Evolutionary conservation across 2,797 vertebrate species (phyloP), one percentile per base, ranked within the genome.

Genomic region (Sebastes diploproa): DNA sequence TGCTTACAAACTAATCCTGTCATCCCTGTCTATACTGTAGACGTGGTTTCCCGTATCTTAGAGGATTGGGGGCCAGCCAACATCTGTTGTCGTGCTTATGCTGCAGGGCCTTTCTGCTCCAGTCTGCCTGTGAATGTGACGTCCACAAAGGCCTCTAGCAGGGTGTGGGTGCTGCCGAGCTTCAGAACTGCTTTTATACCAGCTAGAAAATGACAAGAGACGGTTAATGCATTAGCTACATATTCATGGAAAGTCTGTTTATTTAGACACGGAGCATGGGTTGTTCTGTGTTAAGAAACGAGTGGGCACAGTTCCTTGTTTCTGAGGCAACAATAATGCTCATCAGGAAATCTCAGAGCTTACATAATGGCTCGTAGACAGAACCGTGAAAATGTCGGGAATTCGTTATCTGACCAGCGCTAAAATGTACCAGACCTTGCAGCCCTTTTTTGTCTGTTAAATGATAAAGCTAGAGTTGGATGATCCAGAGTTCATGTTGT

Each of bases 281-380:
- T 56, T 75, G 77, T 80, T 89, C 81, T 72, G 80, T 72, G 69
- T 78, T 70, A 27, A 75, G 80, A 66, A 89, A 77, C 11, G 82
- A 91, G 90, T 91, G 84, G 91, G 89, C 78, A 77, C 85, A 5
- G 63, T 61, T 59, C 89, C 81, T 88, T 20, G 88, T 94, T 93
- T 91, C 90, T 93, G 85, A 88, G 86, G 91, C 88, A 94, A 92
- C 92, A 90, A 89, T 84, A 92, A 90, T 59, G 86, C 87, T 88
- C 91, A 90, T 92, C 88, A 82, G 88, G 83, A 91, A 89, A 89
- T 90, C 85, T 85, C 72, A 78, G 69, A 52, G 88, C 91, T 94
- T 94, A 86, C 84, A 82, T 92, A 91, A 94, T 67, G 65, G 23
- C 67, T 82, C 65, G 25, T 50, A 59, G 81, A 83, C 65, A 5